Evolutionary conservation across 1,140 invertebrate species (phyloP).

Genomic region (Euwallacea similis): DNA sequence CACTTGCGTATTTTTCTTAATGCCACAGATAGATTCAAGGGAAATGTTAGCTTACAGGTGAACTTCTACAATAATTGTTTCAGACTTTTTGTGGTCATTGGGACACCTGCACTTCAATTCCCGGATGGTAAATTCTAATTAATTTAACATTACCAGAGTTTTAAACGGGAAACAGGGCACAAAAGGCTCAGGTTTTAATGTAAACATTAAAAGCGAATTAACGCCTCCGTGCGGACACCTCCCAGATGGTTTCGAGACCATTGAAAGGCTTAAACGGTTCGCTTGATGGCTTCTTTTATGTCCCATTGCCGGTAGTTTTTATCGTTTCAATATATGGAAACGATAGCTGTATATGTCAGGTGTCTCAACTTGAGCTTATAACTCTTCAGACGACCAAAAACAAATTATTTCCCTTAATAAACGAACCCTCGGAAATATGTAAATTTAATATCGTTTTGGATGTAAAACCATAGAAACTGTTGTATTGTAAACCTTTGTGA

Average conservation of each 20-base stretch:
- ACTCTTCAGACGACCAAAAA: too few species aligned
- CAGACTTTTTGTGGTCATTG: background rate
- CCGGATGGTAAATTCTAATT: conserved; percentile 14
- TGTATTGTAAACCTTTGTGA: too few species aligned
- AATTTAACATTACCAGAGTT: conserved; percentile 22
- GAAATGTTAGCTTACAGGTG: background rate
- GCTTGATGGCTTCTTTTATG: too few species aligned
- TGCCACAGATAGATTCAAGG: background rate
- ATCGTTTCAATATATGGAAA: too few species aligned
- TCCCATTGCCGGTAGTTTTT: too few species aligned
- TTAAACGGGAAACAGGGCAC: conserved; percentile 14
- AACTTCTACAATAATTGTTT: background rate
- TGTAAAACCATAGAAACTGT: too few species aligned
- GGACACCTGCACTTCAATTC: conserved; percentile 11
- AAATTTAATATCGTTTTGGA: too few species aligned
- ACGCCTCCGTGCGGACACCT: conserved; percentile 1
- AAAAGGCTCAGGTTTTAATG: conserved; percentile 18
- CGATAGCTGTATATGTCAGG: too few species aligned
- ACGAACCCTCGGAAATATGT: too few species aligned
- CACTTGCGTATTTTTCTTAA: background rate
- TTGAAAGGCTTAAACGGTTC: too few species aligned
- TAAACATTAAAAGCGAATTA: conserved; percentile 22
- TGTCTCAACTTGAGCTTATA: too few species aligned
- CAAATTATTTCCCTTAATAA: too few species aligned
- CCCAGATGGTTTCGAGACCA: conserved; percentile 3